A percentile compares a stretch with the other conserved stretches of the same genome.
Conservation (phyloP, 2,797 vertebrate species). For the Sparidentex hasta region DNA sequence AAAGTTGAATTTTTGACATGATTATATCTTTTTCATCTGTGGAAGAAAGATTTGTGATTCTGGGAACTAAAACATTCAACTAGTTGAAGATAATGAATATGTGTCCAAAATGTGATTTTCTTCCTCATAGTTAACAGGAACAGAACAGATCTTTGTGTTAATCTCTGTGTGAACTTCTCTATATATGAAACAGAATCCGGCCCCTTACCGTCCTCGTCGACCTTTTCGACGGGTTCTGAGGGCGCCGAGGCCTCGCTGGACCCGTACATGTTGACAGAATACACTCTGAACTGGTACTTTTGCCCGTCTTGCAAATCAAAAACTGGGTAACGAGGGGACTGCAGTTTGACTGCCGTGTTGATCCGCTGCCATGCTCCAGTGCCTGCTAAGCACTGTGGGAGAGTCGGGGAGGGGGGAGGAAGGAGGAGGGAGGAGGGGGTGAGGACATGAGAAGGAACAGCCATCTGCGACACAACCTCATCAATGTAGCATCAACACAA, state of each 20-base stretch:
- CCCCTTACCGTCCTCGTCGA: slow-evolving; percentile 89
- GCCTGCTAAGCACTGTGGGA: slow-evolving; percentile 85
- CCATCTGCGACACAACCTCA: slow-evolving; percentile 37
- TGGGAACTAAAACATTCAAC: too few species aligned
- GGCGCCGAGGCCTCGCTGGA: slow-evolving; percentile 92
- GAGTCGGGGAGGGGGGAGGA: slow-evolving; percentile 36
- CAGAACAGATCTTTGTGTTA: neutral
- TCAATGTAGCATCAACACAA: slow-evolving; percentile 37
- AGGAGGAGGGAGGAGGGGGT: slow-evolving; percentile 44
- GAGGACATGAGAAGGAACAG: slow-evolving; percentile 31
- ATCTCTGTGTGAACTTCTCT: neutral
- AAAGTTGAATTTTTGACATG: too few species aligned
- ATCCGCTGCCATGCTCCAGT: slow-evolving; percentile 94
- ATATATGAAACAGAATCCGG: neutral
- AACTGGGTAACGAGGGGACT: slow-evolving; percentile 93
- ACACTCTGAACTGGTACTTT: slow-evolving; percentile 92
- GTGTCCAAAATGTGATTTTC: neutral
- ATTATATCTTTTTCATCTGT: too few species aligned
- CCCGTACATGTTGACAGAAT: slow-evolving; percentile 91
- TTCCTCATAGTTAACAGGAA: neutral
- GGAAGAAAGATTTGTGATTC: too few species aligned
- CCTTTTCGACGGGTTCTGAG: slow-evolving; percentile 88
- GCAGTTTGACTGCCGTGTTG: slow-evolving; percentile 90
- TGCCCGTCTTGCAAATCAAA: slow-evolving; percentile 95
- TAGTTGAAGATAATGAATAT: neutral